These are phyloP conservation scores for Zosterops lateralis DNA, from an alignment of 2,113 vertebrate species.

Conservation along the genomic window DNA sequence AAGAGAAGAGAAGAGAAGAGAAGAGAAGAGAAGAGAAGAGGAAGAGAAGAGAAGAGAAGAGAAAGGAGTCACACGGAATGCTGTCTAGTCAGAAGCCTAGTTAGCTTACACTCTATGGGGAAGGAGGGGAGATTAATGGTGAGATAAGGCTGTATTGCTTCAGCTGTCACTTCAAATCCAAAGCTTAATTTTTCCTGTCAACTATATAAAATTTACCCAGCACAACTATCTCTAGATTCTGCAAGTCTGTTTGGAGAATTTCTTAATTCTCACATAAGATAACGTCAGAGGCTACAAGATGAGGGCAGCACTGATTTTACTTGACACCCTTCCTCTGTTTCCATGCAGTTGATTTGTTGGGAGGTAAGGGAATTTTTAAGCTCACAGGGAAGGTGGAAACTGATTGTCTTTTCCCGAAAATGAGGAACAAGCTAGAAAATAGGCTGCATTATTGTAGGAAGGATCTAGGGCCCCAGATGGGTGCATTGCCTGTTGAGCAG, in stretches of 20 bases:
- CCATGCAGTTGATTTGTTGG: background rate
- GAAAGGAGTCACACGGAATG: background rate
- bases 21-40: constrained; percentile 19
- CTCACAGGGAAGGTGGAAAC: background rate
- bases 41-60: constrained; percentile 3
- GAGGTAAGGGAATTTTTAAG: background rate
- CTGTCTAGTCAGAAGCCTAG: background rate
- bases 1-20: background rate
- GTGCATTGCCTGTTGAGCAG: accelerated
- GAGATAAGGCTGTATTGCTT: background rate
- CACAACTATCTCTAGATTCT: background rate
- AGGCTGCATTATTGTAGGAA: background rate
- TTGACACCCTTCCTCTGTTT: background rate
- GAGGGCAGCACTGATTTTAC: background rate
- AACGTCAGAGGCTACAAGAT: background rate
- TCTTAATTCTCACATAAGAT: background rate
- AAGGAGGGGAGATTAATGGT: background rate
- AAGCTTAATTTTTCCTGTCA: background rate
- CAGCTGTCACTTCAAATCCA: background rate
- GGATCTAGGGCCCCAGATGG: background rate
- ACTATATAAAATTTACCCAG: background rate
- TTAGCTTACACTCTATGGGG: background rate
- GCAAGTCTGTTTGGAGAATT: background rate
- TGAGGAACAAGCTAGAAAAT: background rate
- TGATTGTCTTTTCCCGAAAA: background rate